phyloP scores from a whole-genome alignment of 2,113 vertebrate species.

The Psittacara wagleri region DNA sequence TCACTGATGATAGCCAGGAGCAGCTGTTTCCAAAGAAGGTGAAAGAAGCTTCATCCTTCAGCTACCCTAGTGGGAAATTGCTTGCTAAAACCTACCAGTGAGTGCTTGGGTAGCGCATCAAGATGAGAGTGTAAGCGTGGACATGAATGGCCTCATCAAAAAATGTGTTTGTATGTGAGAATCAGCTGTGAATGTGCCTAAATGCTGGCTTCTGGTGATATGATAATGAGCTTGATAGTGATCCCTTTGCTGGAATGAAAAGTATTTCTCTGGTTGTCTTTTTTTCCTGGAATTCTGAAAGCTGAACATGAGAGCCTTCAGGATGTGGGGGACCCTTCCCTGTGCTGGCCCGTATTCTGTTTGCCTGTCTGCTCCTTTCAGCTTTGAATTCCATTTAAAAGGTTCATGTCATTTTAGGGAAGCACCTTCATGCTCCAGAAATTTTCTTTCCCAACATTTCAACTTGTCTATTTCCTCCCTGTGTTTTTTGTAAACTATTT shows the following conservation, averaged over 20 bases:
- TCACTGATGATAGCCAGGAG: background rate
- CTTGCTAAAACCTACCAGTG: background rate
- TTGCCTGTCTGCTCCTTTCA: background rate
- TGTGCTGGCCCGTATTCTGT: background rate
- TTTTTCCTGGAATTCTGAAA: background rate
- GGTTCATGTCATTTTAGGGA: background rate
- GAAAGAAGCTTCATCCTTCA: conserved; percentile 49
- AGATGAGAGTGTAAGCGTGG: background rate
- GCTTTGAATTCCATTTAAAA: background rate
- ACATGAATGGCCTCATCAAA: background rate
- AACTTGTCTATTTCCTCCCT: background rate
- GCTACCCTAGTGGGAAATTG: background rate
- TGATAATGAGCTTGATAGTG: background rate
- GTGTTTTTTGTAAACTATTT: background rate
- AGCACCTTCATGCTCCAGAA: background rate
- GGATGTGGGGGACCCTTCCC: rapidly evolving
- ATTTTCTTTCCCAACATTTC: background rate
- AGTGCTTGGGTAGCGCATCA: background rate
- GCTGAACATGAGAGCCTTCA: background rate
- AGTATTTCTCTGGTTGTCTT: background rate
- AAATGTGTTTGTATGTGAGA: background rate
- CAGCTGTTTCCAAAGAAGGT: conserved; percentile 20
- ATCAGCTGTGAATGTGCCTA: background rate
- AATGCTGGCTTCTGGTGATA: background rate
- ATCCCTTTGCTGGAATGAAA: background rate